Evolutionary conservation across 2,113 vertebrate species (phyloP).

Genomic region (Callipepla squamata): DNA sequence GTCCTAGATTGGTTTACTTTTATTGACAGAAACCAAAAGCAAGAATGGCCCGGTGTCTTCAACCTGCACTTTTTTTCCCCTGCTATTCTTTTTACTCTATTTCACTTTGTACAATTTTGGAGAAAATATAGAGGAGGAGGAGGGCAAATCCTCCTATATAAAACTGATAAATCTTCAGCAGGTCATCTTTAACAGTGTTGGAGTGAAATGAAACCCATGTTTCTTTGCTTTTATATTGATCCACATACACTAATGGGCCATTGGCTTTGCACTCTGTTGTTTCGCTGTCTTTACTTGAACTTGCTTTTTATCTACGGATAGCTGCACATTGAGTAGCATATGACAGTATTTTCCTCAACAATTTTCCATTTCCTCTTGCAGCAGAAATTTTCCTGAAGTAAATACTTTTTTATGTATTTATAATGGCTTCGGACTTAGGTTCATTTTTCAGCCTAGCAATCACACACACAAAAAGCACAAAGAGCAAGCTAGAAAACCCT

Average conservation of each 20-base stretch:
- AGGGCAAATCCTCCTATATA: slow-evolving; percentile 25
- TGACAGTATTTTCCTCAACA: background rate
- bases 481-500: background rate
- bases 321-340: slow-evolving; percentile 1
- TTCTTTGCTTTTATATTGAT: slow-evolving; percentile 63
- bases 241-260: slow-evolving; percentile 31
- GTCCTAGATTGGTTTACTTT: background rate
- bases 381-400: background rate
- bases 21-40: background rate
- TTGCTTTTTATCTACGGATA: background rate
- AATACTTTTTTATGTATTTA: background rate
- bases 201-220: slow-evolving; percentile 45
- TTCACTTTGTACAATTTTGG: background rate
- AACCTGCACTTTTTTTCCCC: background rate
- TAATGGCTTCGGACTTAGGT: background rate
- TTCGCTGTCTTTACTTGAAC: slow-evolving; percentile 32
- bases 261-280: background rate
- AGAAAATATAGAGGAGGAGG: background rate
- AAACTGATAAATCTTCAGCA: slow-evolving; percentile 52
- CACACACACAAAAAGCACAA: background rate
- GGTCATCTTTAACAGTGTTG: slow-evolving; percentile 21
- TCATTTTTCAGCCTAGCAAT: background rate
- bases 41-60: background rate
- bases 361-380: slow-evolving; percentile 8
- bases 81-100: background rate